These are phyloP conservation scores for Seriola aureovittata DNA, from an alignment of 2,113 vertebrate genomes.

Conservation along the genomic window DNA sequence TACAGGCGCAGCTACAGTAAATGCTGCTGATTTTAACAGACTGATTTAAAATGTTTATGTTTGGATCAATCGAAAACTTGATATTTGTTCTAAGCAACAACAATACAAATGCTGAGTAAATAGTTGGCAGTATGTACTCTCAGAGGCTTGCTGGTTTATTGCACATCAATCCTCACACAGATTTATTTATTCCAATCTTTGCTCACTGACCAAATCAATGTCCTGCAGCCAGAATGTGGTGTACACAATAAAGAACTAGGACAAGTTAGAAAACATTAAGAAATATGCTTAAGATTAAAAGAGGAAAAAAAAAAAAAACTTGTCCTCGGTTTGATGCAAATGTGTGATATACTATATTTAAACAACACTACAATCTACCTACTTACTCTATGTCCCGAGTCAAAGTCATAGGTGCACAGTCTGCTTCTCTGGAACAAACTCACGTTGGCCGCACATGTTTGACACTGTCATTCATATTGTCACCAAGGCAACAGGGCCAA, in stretches of 20 bases:
- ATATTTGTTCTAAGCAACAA: slow-evolving; percentile 14
- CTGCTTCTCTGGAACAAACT: slow-evolving; percentile 33
- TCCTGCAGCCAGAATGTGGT: slow-evolving; percentile 17
- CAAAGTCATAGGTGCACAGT: slow-evolving; percentile 6
- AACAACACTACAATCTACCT: slow-evolving; percentile 18
- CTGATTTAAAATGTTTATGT: not conserved
- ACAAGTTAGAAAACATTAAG: not conserved
- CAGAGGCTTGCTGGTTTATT: slow-evolving; percentile 35
- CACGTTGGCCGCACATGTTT: slow-evolving; percentile 35
- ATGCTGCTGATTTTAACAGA: not conserved
- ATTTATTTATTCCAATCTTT: slow-evolving; percentile 4
- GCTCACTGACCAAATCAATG: slow-evolving; percentile 24
- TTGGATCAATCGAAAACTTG: not conserved
- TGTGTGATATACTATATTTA: slow-evolving; percentile 21
- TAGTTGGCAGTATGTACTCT: slow-evolving; percentile 23
- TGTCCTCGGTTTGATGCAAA: slow-evolving; percentile 24
- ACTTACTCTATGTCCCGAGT: slow-evolving; percentile 24
- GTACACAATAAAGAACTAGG: not conserved
- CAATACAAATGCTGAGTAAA: slow-evolving; percentile 26
- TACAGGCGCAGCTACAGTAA: not conserved
- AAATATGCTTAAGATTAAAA: not conserved
- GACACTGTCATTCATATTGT: slow-evolving; percentile 25
- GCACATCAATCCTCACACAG: slow-evolving; percentile 24
- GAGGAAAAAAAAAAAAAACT: not conserved
- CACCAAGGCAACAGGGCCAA: not conserved